Evolutionary conservation across 2,797 vertebrate genomes (phyloP).

Genomic region (Loriculus beryllinus): DNA sequence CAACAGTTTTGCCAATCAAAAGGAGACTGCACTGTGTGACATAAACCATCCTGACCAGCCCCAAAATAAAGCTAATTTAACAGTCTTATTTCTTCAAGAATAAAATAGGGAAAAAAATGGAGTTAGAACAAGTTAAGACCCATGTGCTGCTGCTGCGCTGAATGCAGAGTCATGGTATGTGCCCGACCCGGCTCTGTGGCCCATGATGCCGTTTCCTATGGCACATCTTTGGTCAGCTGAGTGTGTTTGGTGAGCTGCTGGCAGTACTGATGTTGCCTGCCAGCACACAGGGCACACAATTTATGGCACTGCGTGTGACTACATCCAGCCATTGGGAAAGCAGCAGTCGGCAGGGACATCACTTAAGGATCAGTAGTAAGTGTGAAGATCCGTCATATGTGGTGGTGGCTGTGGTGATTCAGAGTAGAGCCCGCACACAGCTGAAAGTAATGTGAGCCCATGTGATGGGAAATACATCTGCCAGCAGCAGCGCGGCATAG

Average conservation of each 20-base stretch:
- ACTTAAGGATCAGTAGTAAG: background rate
- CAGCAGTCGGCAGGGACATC: rapidly evolving
- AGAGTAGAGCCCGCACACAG: background rate
- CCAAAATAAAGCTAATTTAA: background rate
- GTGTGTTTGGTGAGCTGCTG: rapidly evolving
- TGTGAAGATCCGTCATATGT: background rate
- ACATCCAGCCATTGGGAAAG: background rate
- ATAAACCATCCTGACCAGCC: background rate
- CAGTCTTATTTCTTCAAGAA: background rate
- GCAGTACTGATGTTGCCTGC: background rate
- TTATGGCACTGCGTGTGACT: rapidly evolving
- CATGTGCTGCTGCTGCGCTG: background rate
- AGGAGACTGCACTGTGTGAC: background rate
- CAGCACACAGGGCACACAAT: rapidly evolving
- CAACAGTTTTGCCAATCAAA: background rate
- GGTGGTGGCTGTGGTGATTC: background rate
- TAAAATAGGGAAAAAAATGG: background rate
- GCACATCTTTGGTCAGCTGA: background rate
- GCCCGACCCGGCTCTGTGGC: background rate
- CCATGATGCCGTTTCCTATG: background rate
- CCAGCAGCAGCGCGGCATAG: rapidly evolving
- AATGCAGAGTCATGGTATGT: rapidly evolving
- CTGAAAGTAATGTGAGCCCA: rapidly evolving
- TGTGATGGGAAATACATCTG: background rate
- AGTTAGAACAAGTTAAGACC: background rate